phyloP scores from a whole-genome alignment of 2,113 vertebrate species.

The Panurus biarmicus region DNA sequence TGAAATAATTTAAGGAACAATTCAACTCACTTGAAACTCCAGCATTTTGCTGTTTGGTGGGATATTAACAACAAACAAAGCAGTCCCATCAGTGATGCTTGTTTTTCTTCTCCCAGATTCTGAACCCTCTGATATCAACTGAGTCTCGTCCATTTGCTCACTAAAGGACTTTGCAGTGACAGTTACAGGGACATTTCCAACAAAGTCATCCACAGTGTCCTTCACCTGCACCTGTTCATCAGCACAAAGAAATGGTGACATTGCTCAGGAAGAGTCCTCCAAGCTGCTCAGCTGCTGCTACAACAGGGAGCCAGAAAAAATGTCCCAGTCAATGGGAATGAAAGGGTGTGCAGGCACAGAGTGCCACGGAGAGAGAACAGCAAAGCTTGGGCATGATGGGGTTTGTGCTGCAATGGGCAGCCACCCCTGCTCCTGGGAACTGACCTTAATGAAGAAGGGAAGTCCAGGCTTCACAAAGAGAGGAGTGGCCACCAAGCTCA shows the following conservation, averaged over 20 bases:
- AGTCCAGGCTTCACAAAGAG: conserved; percentile 91
- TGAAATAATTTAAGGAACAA: neutral
- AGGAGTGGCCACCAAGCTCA: conserved; percentile 84
- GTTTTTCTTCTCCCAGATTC: neutral
- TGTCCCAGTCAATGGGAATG: neutral
- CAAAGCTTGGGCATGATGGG: neutral
- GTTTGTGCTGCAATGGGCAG: neutral
- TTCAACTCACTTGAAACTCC: conserved; percentile 73
- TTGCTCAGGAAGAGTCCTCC: neutral
- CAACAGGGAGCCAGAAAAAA: neutral
- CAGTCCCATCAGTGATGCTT: conserved; percentile 67
- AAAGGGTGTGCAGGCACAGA: neutral
- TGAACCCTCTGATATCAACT: neutral
- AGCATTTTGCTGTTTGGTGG: conserved; percentile 41
- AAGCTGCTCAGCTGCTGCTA: neutral
- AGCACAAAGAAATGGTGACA: neutral
- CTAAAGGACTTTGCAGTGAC: conserved; percentile 28
- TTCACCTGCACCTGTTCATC: conserved; percentile 82
- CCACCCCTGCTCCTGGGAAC: neutral
- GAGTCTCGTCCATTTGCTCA: neutral
- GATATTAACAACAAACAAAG: conserved; percentile 77
- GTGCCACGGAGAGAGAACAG: neutral
- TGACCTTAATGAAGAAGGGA: conserved; percentile 84
- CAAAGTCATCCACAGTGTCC: conserved; percentile 70
- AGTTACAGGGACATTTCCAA: conserved; percentile 62